Evolutionary conservation across 2,797 vertebrate species (phyloP).

Genomic region (Atherinosoma microstoma): DNA sequence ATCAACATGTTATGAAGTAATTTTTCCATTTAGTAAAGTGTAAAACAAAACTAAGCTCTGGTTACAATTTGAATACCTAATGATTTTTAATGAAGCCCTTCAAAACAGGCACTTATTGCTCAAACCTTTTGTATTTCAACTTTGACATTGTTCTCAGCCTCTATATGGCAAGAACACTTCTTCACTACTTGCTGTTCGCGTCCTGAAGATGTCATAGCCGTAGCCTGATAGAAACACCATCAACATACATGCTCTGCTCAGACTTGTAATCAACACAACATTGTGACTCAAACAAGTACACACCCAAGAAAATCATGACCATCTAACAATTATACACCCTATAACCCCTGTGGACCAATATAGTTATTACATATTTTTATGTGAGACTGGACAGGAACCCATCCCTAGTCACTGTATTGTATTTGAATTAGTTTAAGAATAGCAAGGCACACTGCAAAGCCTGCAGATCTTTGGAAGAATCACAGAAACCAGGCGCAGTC

Average conservation of each 20-base stretch:
- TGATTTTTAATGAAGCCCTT: not conserved
- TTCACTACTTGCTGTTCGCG: not conserved
- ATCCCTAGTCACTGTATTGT: not conserved
- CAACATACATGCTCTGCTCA: not conserved
- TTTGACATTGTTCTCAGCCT: not conserved
- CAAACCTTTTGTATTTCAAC: not conserved
- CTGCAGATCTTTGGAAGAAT: constrained; percentile 22
- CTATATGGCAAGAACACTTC: not conserved
- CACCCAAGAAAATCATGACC: not conserved
- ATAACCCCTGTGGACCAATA: not conserved
- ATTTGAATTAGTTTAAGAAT: not conserved
- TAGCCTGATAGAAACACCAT: not conserved
- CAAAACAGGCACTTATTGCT: not conserved
- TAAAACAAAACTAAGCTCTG: not conserved
- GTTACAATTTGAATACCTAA: too few species aligned
- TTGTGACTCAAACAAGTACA: not conserved
- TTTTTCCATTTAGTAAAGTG: too few species aligned
- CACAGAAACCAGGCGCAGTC: constrained; percentile 19
- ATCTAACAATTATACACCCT: not conserved
- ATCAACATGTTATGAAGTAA: too few species aligned
- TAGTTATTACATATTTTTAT: not conserved
- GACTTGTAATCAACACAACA: not conserved
- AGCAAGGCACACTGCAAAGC: not conserved
- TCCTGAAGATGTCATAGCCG: not conserved
- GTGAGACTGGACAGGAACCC: constrained; percentile 1